These are phyloP conservation scores for Rhopalosiphum padi DNA, from an alignment of 1,140 invertebrate genomes.

Conservation along the genomic window DNA sequence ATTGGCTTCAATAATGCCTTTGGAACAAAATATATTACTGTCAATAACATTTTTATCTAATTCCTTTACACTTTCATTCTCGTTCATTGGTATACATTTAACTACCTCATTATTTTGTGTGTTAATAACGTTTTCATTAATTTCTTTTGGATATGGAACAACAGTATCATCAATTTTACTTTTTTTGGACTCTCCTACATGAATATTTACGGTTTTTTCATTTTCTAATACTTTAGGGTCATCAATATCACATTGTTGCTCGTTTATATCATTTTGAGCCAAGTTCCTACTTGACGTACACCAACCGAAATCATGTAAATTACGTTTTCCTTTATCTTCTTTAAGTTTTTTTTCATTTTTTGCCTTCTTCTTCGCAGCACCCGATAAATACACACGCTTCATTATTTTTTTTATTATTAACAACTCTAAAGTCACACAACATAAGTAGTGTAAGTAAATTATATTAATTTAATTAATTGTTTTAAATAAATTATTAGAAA, in stretches of 20 bases:
- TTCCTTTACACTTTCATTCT: not conserved
- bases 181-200: not conserved
- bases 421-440: not conserved
- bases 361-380: not conserved
- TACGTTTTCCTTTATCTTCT: conserved; percentile 7
- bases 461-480: too few relatives aligned
- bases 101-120: not conserved
- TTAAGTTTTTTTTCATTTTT: not conserved
- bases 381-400: not conserved
- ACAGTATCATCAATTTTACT: not conserved
- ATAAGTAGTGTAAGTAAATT: not conserved
- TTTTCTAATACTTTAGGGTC: not conserved
- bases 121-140: not conserved
- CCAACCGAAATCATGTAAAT: not conserved
- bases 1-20: not conserved
- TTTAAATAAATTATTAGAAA: too few relatives aligned
- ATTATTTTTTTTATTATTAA: not conserved
- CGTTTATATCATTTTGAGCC: not conserved
- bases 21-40: not conserved
- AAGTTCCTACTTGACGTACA: not conserved
- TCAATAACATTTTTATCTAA: not conserved
- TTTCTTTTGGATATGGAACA: not conserved
- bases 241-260: conserved; percentile 7
- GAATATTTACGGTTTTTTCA: not conserved
- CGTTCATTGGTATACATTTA: not conserved